These are phyloP conservation scores for Sphaerolaimus hirsutus DNA, from an alignment of 2,888 invertebrate species.

Conservation along the genomic window DNA sequence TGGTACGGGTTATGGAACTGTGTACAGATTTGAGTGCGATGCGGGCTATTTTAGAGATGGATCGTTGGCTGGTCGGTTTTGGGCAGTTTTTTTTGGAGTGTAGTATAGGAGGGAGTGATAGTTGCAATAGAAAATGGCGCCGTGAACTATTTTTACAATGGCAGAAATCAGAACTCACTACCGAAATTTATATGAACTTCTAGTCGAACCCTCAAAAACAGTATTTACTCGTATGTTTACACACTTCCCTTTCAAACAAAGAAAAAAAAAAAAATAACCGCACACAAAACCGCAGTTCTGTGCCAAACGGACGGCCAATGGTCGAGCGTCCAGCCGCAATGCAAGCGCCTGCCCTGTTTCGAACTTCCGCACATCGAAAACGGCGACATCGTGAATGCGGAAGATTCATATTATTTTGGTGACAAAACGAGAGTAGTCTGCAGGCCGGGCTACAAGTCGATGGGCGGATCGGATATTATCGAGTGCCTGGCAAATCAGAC, in stretches of 20 bases:
- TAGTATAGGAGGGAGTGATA: too few species aligned
- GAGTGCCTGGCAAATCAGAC: conserved; percentile 22
- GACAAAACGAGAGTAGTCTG: conserved; percentile 19
- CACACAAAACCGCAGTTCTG: conserved; percentile 47
- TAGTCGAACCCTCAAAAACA: too few species aligned
- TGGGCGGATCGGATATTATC: conserved; percentile 15
- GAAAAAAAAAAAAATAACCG: too few species aligned
- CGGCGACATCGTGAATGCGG: conserved; percentile 11
- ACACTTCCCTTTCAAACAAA: too few species aligned
- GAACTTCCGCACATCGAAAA: conserved; percentile 17
- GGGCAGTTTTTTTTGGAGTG: too few species aligned
- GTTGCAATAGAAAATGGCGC: too few species aligned
- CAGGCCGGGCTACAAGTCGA: conserved; percentile 14
- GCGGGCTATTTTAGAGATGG: conserved; percentile 18
- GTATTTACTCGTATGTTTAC: too few species aligned
- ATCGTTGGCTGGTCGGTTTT: conserved; percentile 32
- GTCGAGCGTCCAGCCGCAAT: conserved; percentile 74
- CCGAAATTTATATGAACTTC: too few species aligned
- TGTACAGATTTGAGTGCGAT: conserved; percentile 15
- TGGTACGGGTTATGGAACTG: conserved; percentile 21
- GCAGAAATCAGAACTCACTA: too few species aligned
- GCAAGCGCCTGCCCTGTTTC: conserved; percentile 41
- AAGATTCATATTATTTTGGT: conserved; percentile 13
- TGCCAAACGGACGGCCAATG: conserved; percentile 71
- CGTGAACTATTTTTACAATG: too few species aligned